These are phyloP conservation scores for Bombyx huttoni DNA, from an alignment of 2,888 invertebrate species.

Conservation along the genomic window DNA sequence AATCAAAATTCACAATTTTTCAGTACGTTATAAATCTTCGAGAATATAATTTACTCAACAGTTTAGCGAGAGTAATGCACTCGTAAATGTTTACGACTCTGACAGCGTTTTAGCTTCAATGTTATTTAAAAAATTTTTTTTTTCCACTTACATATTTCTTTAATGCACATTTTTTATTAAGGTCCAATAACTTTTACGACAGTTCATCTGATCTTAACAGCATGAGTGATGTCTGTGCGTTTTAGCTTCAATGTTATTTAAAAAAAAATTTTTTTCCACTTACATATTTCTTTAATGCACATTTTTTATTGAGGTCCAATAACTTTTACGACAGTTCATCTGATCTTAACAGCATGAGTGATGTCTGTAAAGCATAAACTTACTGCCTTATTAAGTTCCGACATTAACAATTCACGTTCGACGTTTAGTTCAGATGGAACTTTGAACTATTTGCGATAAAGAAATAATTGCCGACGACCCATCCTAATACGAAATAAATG, in stretches of 20 bases:
- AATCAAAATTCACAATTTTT: constrained; percentile 19
- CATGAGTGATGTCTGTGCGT: constrained; percentile 26
- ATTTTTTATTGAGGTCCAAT: constrained; percentile 38
- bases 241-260: constrained; percentile 48
- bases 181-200: constrained; percentile 44
- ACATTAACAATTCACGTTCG: not conserved
- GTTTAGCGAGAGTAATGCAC: constrained; percentile 60
- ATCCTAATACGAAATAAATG: constrained; percentile 26
- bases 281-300: constrained; percentile 23
- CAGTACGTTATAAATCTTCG: constrained; percentile 26
- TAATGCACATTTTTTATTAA: constrained; percentile 34
- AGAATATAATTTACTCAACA: constrained; percentile 44
- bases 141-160: constrained; percentile 23
- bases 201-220: constrained; percentile 19
- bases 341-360: constrained; percentile 9
- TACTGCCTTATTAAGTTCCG: not conserved
- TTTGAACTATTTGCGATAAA: not conserved
- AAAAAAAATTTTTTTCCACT: constrained; percentile 45
- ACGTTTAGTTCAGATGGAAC: not conserved
- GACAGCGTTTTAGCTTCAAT: constrained; percentile 45
- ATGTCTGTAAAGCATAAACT: not conserved
- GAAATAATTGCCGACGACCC: not conserved
- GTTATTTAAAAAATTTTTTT: constrained; percentile 56
- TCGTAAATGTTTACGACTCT: constrained; percentile 65
- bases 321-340: constrained; percentile 40